phyloP scores from a whole-genome alignment of 1,140 invertebrate species.

The Chironomus striatipennis region DNA sequence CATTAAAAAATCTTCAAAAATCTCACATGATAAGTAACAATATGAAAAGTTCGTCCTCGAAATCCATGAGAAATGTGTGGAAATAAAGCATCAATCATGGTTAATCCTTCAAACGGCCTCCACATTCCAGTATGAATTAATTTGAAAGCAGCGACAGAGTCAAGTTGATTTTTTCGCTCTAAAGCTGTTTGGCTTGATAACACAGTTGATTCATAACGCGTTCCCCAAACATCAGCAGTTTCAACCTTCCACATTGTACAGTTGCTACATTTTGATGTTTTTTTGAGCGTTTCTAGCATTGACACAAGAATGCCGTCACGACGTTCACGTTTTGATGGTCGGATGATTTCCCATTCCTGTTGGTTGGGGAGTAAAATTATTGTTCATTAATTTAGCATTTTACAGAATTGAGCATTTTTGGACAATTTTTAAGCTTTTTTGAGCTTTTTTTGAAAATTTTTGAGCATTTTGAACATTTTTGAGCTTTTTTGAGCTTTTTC shows the following conservation, averaged over 20 bases:
- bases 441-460: neutral
- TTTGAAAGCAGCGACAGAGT: conserved; percentile 32
- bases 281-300: conserved; percentile 46
- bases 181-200: neutral
- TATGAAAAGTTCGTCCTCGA: conserved; percentile 56
- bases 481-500: neutral
- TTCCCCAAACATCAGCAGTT: conserved; percentile 61
- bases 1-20: conserved; percentile 18
- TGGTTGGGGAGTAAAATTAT: too few species aligned
- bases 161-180: neutral
- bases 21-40: conserved; percentile 61
- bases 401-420: too few species aligned
- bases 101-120: conserved; percentile 57
- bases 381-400: too few species aligned
- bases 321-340: conserved; percentile 56
- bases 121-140: conserved; percentile 60
- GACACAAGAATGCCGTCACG: conserved; percentile 50
- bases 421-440: too few species aligned
- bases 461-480: neutral
- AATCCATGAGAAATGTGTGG: conserved; percentile 72
- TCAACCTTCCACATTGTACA: conserved; percentile 56
- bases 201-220: conserved; percentile 28
- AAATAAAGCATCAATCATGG: conserved; percentile 60
- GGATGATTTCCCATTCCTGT: conserved; percentile 65
- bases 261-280: conserved; percentile 49